Conservation (phyloP, 2,797 vertebrate genomes). For the Neosilurus mollespiculum region DNA sequence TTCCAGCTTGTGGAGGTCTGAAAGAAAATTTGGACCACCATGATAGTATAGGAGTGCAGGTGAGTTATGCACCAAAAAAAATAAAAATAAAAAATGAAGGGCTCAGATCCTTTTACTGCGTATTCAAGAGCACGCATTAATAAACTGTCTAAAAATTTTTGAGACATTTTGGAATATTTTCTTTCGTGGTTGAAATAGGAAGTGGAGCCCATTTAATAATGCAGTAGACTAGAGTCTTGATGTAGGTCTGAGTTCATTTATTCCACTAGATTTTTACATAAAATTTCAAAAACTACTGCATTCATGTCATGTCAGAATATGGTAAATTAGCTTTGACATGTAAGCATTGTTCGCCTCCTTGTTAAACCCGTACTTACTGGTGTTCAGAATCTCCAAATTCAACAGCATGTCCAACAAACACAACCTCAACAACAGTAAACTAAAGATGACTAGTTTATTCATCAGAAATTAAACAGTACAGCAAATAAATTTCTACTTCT, state of each 20-base stretch:
- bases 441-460: no score
- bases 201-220: background rate
- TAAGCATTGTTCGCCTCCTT: background rate
- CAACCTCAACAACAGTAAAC: no score
- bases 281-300: background rate
- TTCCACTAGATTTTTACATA: no score
- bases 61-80: background rate
- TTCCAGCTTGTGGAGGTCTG: constrained; percentile 16
- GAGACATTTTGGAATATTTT: background rate
- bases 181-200: background rate
- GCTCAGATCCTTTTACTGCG: background rate
- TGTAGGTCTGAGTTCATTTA: background rate
- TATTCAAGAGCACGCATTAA: background rate
- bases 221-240: background rate
- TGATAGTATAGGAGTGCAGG: background rate
- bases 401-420: background rate
- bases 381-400: background rate
- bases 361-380: background rate
- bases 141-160: background rate
- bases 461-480: background rate
- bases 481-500: no score
- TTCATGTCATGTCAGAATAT: background rate
- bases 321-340: background rate
- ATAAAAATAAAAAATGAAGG: background rate
- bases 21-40: background rate